These are phyloP conservation scores for Pelodiscus sinensis DNA, from an alignment of 2,113 vertebrate species.

Conservation along the genomic window DNA sequence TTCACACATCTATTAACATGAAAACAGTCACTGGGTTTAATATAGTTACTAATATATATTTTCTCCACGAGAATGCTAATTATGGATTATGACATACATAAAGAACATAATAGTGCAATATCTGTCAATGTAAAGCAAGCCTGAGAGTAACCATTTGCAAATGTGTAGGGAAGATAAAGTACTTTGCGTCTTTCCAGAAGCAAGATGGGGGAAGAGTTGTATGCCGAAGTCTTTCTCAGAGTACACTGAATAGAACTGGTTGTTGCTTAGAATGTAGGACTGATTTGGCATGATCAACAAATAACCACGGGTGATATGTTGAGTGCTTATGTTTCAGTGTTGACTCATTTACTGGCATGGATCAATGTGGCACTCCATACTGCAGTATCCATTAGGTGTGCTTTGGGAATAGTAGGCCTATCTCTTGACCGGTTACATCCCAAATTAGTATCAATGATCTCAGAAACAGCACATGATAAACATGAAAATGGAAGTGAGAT, in stretches of 20 bases:
- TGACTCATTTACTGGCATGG: not conserved
- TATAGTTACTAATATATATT: not conserved
- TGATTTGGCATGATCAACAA: not conserved
- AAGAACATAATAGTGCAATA: not conserved
- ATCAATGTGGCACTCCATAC: not conserved
- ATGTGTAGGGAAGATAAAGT: not conserved
- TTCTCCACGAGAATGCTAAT: not conserved
- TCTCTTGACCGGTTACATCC: not conserved
- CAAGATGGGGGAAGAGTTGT: not conserved
- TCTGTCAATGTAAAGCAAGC: not conserved
- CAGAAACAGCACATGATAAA: conserved; percentile 4
- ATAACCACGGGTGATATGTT: too few species aligned
- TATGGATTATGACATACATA: not conserved
- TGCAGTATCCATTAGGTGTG: not conserved
- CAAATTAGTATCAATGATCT: conserved; percentile 36
- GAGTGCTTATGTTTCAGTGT: not conserved
- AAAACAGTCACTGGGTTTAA: not conserved
- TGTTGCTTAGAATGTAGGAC: conserved; percentile 6
- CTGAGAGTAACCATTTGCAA: not conserved
- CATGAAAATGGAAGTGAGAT: not conserved
- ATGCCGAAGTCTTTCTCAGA: not conserved
- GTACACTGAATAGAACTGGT: not conserved
- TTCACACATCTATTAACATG: fast-evolving
- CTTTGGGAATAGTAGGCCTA: not conserved
- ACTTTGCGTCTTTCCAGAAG: not conserved